phyloP scores from a whole-genome alignment of 2,113 vertebrate genomes.

The Gallinago paraguaiae region DNA sequence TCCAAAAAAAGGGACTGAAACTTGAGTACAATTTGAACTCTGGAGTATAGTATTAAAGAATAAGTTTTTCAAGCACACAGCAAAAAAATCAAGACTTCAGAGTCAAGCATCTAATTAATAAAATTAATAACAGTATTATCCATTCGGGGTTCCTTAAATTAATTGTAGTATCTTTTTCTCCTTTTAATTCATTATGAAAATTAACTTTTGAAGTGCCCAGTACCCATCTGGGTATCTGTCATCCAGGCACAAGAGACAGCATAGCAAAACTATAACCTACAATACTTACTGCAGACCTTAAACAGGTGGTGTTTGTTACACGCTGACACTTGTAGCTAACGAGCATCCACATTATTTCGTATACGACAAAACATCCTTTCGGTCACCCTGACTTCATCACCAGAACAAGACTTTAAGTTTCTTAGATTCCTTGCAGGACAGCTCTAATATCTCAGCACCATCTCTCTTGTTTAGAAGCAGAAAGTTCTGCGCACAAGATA shows the following conservation, averaged over 20 bases:
- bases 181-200: not conserved
- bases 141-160: not conserved
- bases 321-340: not conserved
- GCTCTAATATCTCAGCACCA: not conserved
- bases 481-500: accelerated
- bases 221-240: not conserved
- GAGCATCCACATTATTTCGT: not conserved
- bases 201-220: not conserved
- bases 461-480: not conserved
- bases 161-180: not conserved
- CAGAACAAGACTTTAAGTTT: not conserved
- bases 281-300: not conserved
- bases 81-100: not conserved
- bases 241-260: not conserved
- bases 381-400: not conserved
- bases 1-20: not conserved
- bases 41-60: not conserved
- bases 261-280: not conserved
- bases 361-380: not conserved
- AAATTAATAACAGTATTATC: not conserved
- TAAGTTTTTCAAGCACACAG: not conserved
- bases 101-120: not conserved
- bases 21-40: not conserved
- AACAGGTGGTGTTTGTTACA: not conserved
- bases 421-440: not conserved